Base-by-base conservation (phyloP, 2,113 vertebrate genomes). In the Smithornis capensis region DNA sequence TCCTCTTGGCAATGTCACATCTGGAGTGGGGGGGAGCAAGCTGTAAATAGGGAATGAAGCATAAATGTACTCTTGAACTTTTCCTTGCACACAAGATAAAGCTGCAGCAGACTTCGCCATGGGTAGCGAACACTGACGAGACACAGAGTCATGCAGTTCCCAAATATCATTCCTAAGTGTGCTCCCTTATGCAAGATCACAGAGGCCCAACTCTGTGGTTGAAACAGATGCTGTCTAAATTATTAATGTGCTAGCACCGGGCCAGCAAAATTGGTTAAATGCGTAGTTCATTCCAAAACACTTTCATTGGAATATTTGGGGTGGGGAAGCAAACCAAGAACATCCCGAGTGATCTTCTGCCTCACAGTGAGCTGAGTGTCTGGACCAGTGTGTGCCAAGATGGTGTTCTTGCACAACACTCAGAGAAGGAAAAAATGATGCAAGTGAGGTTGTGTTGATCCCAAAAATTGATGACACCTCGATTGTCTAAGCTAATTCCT, bases 231-330 rank as follows among this genome's bases (percentile, higher is more conserved):
- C 68, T 90, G 92, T 81, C 62, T 60, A 33, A 92, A 78, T 82
- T 89, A 95, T 52, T 91, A 52, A 74, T 64, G n/a, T 70, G 37
- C 83, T 83, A 92, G 45, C 50, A 87, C 24, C 0, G 2, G 78
- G 76, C 86, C 93, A 95, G 85, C 56, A 67, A 87, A 83, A 67
- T 75, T 70, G 37, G 76, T 86, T 94, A 71, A 92, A 90, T 31
- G 28, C 7, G 2, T 76, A 50, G 60, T 93, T 93, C 53, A 93
- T 92, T 96, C 90, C 88, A 87, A 22, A 92, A 71, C 67, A 65
- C 40, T 93, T 89, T 83, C 76, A 9, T 68, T 65, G 64, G 85
- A 92, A 77, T 95, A 85, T 83, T 90, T 91, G 81, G 80, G 89
- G 73, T 87, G 89, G 81, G 10, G 83, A 94, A 68, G 57, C 56